These are phyloP conservation scores for Alligator sinensis DNA, from an alignment of 2,113 vertebrate species.

Conservation along the genomic window DNA sequence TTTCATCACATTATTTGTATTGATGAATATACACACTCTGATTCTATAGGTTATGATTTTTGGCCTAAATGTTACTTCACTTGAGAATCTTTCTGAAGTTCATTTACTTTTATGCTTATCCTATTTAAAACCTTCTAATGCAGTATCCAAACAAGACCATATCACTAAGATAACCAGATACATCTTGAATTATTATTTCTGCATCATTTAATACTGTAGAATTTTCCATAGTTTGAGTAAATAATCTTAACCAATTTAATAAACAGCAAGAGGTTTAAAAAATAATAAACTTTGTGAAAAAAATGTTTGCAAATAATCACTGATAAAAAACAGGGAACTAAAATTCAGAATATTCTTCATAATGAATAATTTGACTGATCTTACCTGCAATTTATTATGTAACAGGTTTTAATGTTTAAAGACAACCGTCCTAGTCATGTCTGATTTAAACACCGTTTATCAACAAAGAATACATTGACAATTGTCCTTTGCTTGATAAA, in stretches of 20 bases:
- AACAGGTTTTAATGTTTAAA: constrained; percentile 42
- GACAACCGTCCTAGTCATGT: not conserved
- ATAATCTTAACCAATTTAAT: not conserved
- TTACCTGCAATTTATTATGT: constrained; percentile 28
- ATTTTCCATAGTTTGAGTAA: not conserved
- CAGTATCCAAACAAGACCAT: not conserved
- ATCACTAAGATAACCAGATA: not conserved
- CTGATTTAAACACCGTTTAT: not conserved
- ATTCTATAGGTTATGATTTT: not conserved
- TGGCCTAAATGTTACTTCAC: not conserved
- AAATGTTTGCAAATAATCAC: not conserved
- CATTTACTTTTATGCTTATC: not conserved
- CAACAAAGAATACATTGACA: not conserved
- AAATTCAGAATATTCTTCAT: not conserved
- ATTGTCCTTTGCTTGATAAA: constrained; percentile 6
- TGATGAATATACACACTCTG: not conserved
- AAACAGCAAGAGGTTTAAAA: not conserved
- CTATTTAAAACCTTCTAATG: not conserved
- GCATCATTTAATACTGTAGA: not conserved
- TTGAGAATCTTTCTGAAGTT: not conserved
- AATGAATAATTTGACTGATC: not conserved
- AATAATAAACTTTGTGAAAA: not conserved
- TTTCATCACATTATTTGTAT: not conserved
- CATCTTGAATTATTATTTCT: not conserved
- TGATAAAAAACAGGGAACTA: not conserved